These are phyloP conservation scores for Oreochromis niloticus DNA, from an alignment of 2,113 vertebrate species.

Conservation along the genomic window DNA sequence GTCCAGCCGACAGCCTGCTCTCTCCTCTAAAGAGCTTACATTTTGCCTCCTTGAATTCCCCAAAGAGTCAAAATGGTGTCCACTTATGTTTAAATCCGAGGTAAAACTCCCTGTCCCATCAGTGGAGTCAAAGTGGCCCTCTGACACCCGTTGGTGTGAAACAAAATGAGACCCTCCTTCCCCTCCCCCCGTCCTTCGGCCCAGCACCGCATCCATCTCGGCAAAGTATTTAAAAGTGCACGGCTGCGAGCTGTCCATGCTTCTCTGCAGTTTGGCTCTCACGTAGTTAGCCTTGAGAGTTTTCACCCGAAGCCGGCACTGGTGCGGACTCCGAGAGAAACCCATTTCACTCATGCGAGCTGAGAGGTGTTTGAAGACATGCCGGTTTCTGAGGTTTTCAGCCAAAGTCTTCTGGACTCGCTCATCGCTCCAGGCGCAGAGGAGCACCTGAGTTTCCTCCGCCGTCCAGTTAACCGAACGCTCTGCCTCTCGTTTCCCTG, in stretches of 20 bases:
- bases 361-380: conserved; percentile 61
- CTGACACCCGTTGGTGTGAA: not conserved
- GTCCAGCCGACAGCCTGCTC: not conserved
- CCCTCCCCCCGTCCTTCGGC: not conserved
- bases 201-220: conserved; percentile 56
- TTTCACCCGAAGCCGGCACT: conserved; percentile 60
- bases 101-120: not conserved
- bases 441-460: conserved; percentile 60
- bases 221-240: conserved; percentile 55
- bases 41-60: not conserved
- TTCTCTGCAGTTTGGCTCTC: conserved; percentile 46
- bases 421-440: conserved; percentile 62
- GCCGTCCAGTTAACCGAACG: conserved; percentile 61
- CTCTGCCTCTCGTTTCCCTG: conserved; percentile 58
- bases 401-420: conserved; percentile 59
- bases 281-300: conserved; percentile 63
- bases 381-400: conserved; percentile 58
- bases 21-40: not conserved
- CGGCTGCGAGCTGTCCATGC: conserved; percentile 15
- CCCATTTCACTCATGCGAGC: conserved; percentile 57
- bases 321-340: conserved; percentile 49
- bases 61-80: not conserved
- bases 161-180: not conserved
- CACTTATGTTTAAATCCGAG: not conserved
- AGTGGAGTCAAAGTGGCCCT: not conserved